Evolutionary conservation across 2,113 vertebrate genomes (phyloP), one percentile per base, ranked within the genome.

Genomic region (Odontesthes bonariensis): DNA sequence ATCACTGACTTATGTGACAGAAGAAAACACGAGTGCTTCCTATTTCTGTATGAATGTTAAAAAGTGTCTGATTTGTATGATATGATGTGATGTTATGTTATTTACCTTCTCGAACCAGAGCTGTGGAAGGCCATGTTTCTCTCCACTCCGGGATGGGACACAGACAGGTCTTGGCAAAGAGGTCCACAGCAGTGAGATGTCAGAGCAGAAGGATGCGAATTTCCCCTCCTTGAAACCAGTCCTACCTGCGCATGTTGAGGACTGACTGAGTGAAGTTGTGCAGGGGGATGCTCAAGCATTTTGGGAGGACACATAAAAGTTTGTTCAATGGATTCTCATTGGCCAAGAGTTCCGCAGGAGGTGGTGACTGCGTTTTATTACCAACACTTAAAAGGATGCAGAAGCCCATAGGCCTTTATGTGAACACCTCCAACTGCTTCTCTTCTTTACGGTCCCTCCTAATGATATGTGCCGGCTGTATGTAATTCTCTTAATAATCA

Each of bases 331-430:
- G n/a, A 19, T 68, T 89, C 90, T 80, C 76, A 94, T 94, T 94
- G 93, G 93, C 84, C 84, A 65, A 79, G 65, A 77, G 69, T 42
- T 62, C 58, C 42, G 66, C 31, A 46, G 89, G 86, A 92, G 93
- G 93, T 88, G 91, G 92, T 42, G 79, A 61, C 89, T 83, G 38
- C 14, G 1, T 92, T 94, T 94, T 94, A 94, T 90, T 87, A 88
- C 88, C 74, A 8, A 78, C 90, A 92, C 89, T 92, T 94, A 75
- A 91, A 92, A 88, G 77, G 73, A 77, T 78, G 81, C 79, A 69
- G 68, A 75, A 84, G 83, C 88, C 84, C 73, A 68, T n/a, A 58
- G 85, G 83, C 79, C 73, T 77, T 75, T 23, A 57, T 69, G 81
- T 74, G 56, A 83, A 60, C 61, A 53, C 83, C 60, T 66, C 44